A percentile compares a stretch with the other conserved stretches of the same genome.
Conservation (phyloP, 2,113 vertebrate genomes). For the Campylomormyrus tamandua region DNA sequence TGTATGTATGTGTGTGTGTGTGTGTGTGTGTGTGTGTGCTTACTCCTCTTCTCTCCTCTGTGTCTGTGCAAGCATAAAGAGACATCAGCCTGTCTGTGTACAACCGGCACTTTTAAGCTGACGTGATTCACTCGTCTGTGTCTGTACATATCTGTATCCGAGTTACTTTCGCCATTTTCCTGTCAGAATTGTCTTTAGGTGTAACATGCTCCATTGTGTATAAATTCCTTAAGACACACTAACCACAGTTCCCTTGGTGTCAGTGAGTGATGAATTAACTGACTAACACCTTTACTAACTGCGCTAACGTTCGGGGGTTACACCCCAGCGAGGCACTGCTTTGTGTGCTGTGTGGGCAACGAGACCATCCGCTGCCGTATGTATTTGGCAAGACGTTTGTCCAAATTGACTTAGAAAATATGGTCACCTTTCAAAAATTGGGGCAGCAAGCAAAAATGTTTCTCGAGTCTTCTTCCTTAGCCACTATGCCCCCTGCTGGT, state of each 20-base stretch:
- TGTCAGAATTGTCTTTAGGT: neutral
- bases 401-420: neutral
- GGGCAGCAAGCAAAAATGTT: neutral
- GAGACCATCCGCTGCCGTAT: neutral
- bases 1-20: conserved; percentile 1
- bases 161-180: neutral
- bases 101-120: neutral
- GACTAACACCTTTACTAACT: conserved; percentile 20
- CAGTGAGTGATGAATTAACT: neutral
- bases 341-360: neutral
- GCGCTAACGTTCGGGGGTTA: neutral
- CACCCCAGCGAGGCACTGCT: neutral
- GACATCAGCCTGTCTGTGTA: neutral
- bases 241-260: neutral
- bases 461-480: neutral
- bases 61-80: neutral
- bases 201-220: neutral
- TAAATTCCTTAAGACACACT: neutral
- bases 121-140: neutral
- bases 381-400: neutral
- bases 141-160: neutral
- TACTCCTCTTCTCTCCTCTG: neutral
- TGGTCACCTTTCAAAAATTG: neutral
- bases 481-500: neutral
- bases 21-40: neutral